phyloP scores from a whole-genome alignment of 2,113 vertebrate species.

The Rhombomys opimus region DNA sequence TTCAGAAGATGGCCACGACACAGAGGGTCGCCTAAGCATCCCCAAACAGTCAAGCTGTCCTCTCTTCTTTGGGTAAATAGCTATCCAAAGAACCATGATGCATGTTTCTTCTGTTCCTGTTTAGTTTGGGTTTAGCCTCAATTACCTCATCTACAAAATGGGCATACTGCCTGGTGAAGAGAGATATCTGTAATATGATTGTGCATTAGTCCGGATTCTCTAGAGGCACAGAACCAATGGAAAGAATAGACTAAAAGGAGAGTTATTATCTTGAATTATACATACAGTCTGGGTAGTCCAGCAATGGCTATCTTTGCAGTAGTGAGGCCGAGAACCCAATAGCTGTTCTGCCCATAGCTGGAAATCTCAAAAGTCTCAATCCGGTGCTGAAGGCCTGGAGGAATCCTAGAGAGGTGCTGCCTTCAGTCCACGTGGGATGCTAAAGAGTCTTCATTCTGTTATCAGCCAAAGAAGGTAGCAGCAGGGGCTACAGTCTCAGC shows the following conservation, averaged over 20 bases:
- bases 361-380: background rate
- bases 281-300: background rate
- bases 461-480: background rate
- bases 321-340: background rate
- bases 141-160: background rate
- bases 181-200: background rate
- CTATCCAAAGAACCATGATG: background rate
- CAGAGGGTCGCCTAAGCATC: background rate
- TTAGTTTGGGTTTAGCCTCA: background rate
- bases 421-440: background rate
- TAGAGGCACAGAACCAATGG: no score
- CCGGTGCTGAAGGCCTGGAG: no score
- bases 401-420: background rate
- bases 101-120: background rate
- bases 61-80: background rate
- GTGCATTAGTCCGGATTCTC: no score
- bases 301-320: background rate
- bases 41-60: background rate
- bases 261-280: background rate
- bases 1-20: background rate
- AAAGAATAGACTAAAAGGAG: background rate
- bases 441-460: background rate
- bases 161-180: background rate
- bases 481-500: background rate
- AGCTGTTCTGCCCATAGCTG: background rate